These are phyloP conservation scores for Tetranychus cinnabarinus DNA, from an alignment of 1,140 invertebrate species.

Conservation along the genomic window DNA sequence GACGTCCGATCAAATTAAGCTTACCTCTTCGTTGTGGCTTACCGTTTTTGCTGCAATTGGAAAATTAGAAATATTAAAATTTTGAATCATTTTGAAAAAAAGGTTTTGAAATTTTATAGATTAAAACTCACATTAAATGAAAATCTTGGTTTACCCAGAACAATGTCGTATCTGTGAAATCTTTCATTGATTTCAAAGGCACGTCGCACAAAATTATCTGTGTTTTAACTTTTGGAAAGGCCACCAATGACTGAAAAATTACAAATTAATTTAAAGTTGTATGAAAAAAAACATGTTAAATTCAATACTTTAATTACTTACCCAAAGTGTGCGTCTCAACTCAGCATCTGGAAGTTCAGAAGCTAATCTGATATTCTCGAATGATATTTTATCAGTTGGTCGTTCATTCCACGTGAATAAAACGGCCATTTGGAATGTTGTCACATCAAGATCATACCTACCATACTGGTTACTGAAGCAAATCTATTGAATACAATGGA, in stretches of 20 bases:
- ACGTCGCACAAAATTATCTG: constrained; percentile 64
- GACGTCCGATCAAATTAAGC: constrained; percentile 74
- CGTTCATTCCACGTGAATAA: constrained; percentile 96
- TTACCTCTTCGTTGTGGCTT: constrained; percentile 80
- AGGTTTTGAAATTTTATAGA: no score
- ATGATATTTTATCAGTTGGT: constrained; percentile 65
- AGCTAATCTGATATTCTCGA: constrained; percentile 80
- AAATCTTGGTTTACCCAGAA: constrained; percentile 98
- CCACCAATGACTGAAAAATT: constrained; percentile 47
- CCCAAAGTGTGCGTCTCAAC: constrained; percentile 80
- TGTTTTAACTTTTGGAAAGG: constrained; percentile 86
- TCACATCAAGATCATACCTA: constrained; percentile 90
- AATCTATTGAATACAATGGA: constrained; percentile 31
- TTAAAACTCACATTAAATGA: constrained; percentile 38
- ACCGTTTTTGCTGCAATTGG: constrained; percentile 51
- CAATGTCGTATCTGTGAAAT: constrained; percentile 70
- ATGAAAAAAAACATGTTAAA: no score
- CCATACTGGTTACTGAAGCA: constrained; percentile 81
- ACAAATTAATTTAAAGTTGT: neutral
- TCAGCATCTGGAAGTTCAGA: constrained; percentile 92
- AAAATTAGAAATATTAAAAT: constrained; percentile 6
- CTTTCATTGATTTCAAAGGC: constrained; percentile 56
- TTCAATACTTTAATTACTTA: constrained; percentile 15
- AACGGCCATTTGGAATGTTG: constrained; percentile 99
- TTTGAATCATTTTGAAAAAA: neutral